These are phyloP conservation scores for Lysandra bellargus DNA, from an alignment of 2,888 invertebrate species.

Conservation along the genomic window DNA sequence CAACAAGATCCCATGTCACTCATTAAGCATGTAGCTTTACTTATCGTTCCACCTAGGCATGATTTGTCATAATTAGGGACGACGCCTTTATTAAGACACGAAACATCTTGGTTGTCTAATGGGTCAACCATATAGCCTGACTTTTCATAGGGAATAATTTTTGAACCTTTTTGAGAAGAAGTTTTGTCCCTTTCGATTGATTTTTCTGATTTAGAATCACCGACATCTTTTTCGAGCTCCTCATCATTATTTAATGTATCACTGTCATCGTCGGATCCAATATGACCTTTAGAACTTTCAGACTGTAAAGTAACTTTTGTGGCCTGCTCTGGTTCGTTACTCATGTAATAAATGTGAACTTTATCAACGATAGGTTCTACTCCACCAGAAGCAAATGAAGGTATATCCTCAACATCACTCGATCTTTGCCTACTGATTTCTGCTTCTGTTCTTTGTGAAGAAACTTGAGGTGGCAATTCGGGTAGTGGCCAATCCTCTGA, in stretches of 20 bases:
- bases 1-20: constrained; percentile 73
- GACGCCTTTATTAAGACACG: constrained; percentile 64
- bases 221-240: constrained; percentile 79
- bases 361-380: constrained; percentile 87
- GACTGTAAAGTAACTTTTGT: constrained; percentile 85
- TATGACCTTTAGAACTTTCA: constrained; percentile 84
- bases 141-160: constrained; percentile 72
- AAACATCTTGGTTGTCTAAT: constrained; percentile 63
- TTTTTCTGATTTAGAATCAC: constrained; percentile 72
- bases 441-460: constrained; percentile 53
- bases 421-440: constrained; percentile 64
- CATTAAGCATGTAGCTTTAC: constrained; percentile 72
- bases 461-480: constrained; percentile 83
- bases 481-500: constrained; percentile 89
- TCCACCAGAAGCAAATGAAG: constrained; percentile 87
- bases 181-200: constrained; percentile 57
- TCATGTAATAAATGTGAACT: constrained; percentile 89
- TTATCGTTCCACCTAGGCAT: constrained; percentile 71
- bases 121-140: constrained; percentile 78
- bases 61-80: constrained; percentile 74
- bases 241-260: constrained; percentile 84
- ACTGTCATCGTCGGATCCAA: constrained; percentile 85
- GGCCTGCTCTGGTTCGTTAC: constrained; percentile 88
- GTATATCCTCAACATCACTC: constrained; percentile 90
- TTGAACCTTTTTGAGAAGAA: constrained; percentile 59